phyloP scores from a whole-genome alignment of 2,797 vertebrate species.

The Myotis planiceps region DNA sequence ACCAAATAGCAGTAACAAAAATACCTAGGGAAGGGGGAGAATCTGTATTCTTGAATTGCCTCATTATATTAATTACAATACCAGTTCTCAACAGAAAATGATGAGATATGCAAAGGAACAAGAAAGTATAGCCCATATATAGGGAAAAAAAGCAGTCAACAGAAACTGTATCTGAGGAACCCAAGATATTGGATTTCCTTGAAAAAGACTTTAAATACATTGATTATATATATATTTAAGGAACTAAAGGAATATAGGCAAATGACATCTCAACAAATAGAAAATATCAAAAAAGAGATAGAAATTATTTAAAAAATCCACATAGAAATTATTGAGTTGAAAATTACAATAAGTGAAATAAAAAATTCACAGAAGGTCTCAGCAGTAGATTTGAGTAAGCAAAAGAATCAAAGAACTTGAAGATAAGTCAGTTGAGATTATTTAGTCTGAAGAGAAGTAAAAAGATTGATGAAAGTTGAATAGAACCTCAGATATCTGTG shows the following conservation, averaged over 20 bases:
- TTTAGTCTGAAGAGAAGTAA: not conserved
- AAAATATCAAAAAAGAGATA: not conserved
- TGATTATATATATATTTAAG: not conserved
- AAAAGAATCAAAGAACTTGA: not conserved
- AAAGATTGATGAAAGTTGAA: not conserved
- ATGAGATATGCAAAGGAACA: not conserved
- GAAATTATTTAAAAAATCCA: not conserved
- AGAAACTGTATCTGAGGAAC: not conserved
- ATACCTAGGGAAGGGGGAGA: not conserved
- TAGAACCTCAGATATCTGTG: not conserved
- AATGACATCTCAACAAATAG: not conserved
- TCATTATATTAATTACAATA: not conserved
- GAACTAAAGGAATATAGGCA: not conserved
- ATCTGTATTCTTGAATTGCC: not conserved
- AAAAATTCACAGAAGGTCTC: not conserved
- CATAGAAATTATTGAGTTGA: not conserved
- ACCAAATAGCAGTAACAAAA: not conserved
- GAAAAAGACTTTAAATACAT: not conserved
- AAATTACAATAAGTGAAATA: not conserved
- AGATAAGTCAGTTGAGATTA: not conserved
- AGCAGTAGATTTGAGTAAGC: not conserved
- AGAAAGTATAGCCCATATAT: not conserved
- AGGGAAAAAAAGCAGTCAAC: not conserved
- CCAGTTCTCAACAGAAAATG: constrained; percentile 14
- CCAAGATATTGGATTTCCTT: not conserved